Base-by-base conservation (phyloP, 2,113 vertebrate genomes). In the Periophthalmus modestus region DNA sequence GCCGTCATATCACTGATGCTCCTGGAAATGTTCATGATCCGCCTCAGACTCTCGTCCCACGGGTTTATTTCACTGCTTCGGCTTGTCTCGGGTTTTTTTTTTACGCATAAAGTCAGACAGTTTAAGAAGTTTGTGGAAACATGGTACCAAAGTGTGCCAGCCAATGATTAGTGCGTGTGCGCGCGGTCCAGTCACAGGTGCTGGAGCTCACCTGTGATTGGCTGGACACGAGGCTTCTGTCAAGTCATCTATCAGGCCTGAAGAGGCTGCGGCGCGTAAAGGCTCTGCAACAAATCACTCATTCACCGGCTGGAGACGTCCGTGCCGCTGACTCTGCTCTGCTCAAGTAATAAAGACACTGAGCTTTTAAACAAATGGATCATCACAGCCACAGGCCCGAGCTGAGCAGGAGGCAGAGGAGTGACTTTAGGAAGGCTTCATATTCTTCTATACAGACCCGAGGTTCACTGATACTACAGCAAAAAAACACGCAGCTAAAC, bases 1-100 rank as follows among this genome's bases (percentile, higher is more conserved):
- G 87, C 92, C 93, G 94, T 94, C 94, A 94, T 92, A 93, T 93
- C 92, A 84, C 86, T 86, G 92, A 93, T 89, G 94, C 93, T 79
- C 85, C 80, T 72, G 72, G 82, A 75, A 74, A 71, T 82, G 68
- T 79, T 12, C 54, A 71, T 81, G 81, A 82, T 77, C 81, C 52
- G 57, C 71, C 66, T 28, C 67, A 77, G 77, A 76, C 48, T 39
- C 57, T 65, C 75, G 80, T 88, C 77, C 86, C 79, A 7, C 54
- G 39, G 68, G 68, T 18, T 65, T 24, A 23, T 23, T 24, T 62
- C 36, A 2, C 14, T 43, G 12, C 13, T 74, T 66, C 71, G 69
- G 73, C 63, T 24, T 59, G 68, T 43, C 46, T 52, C 0, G 13
- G 62, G 19, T 34, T 43, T 54, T 1, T 16, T n/a, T 50, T 73